These are phyloP conservation scores for Drosophila sproati DNA, from an alignment of 1,140 invertebrate genomes.

Conservation along the genomic window DNA sequence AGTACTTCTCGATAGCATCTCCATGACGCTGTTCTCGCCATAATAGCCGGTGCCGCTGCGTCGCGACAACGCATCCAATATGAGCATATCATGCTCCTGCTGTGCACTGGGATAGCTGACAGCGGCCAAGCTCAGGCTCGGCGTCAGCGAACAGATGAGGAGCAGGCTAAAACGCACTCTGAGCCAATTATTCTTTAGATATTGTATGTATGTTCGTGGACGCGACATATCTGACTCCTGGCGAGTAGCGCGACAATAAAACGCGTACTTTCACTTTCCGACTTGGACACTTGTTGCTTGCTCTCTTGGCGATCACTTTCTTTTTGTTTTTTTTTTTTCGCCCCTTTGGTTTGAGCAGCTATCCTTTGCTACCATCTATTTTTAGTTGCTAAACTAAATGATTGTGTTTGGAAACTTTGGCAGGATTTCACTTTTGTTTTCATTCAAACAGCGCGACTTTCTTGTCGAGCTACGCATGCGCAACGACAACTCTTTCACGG, in stretches of 20 bases:
- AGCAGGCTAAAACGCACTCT: slow-evolving; percentile 47
- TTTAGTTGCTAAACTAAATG: neutral
- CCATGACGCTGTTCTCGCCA: slow-evolving; percentile 90
- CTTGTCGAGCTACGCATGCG: slow-evolving; percentile 64
- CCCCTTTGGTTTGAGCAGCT: neutral
- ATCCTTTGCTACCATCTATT: slow-evolving; percentile 42
- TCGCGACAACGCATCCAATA: slow-evolving; percentile 89
- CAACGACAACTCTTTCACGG: slow-evolving; percentile 47
- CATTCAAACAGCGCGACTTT: slow-evolving; percentile 46
- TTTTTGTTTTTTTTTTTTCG: slow-evolving; percentile 23
- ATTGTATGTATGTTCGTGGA: slow-evolving; percentile 37
- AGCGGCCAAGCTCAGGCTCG: slow-evolving; percentile 1
- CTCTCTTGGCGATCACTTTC: slow-evolving; percentile 64
- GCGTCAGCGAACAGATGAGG: slow-evolving; percentile 10
- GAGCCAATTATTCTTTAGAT: slow-evolving; percentile 73
- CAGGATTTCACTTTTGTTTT: slow-evolving; percentile 80
- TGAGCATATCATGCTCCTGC: slow-evolving; percentile 90
- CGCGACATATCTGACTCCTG: slow-evolving; percentile 51
- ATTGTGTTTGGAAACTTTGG: neutral
- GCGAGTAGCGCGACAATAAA: slow-evolving; percentile 13
- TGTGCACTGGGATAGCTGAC: slow-evolving; percentile 86
- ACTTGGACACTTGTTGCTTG: slow-evolving; percentile 21
- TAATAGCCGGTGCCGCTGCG: slow-evolving; percentile 86
- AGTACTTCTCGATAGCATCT: slow-evolving; percentile 92
- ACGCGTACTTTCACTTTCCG: slow-evolving; percentile 71